Evolutionary conservation across 2,113 vertebrate species (phyloP), one percentile per base, ranked within the genome.

Genomic region (Solea senegalensis): DNA sequence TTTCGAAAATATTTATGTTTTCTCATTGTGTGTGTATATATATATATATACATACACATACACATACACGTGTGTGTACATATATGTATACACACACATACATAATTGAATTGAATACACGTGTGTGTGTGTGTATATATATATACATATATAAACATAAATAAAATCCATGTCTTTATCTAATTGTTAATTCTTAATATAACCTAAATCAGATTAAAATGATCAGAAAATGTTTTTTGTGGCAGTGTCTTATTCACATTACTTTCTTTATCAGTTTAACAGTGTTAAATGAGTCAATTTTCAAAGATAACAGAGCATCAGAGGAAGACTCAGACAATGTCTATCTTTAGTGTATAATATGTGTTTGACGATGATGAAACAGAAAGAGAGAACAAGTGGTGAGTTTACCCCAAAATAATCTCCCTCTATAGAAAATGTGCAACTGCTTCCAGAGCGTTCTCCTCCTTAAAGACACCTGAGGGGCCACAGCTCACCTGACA

Each of bases 401-500:
- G 67, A 64, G 50, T 61, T 64, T 21, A 74, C 65, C 67, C 69
- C 14, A 6, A 9, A 61, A 41, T 61, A 53, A 65, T 57, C 39
- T 51, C 56, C 26, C 44, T 69, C 21, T 3, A 39, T 43, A 39
- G 28, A 76, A 63, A 52, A 52, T 78, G 76, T 84, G 80, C 68
- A 76, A 69, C 66, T 51, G 55, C 71, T 71, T 74, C 50, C 4
- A 59, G 62, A 63, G 60, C 77, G 73, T 65, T 77, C 52, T 73
- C 82, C 80, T 86, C 71, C 80, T 73, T 68, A 40, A 89, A 91
- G 89, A 83, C 89, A 90, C 86, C 59, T 74, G 74, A 58, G 39
- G 65, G 77, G 74, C 72, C 34, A 79, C 83, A 79, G 76, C 69
- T 61, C 68, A 58, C 72, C 54, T 72, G 62, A 69, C 66, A 54